Evolutionary conservation across 2,797 vertebrate species (phyloP), one percentile per base, ranked within the genome.

Genomic region (Sebastes oblongus): DNA sequence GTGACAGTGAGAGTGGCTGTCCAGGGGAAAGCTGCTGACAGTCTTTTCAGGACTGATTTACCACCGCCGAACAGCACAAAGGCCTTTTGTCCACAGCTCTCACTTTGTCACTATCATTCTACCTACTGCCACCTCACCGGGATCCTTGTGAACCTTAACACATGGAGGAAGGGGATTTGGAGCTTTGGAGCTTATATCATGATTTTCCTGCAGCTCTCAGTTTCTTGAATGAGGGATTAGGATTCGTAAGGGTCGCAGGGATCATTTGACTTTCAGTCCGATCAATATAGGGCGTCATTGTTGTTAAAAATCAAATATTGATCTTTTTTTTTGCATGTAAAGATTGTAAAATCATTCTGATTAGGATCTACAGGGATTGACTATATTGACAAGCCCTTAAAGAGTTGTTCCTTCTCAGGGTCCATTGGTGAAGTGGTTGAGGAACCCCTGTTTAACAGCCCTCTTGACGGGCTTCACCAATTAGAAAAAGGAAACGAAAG

Each of bases 21-120:
- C 77, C 86, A 82, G 78, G 72, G 66, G 66, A 62, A 86, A 71
- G 86, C 77, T 81, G 71, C 79, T 87, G 89, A 90, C 86, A 74
- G 78, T 79, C 85, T 76, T 89, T 83, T 84, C 83, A 85, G 76
- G 59, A 54, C 84, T 72, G 83, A 90, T 90, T 88, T 89, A 76
- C 82, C 79, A 2, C 76, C 29, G 83, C 84, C 73, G 70, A 84
- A 62, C 34, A 4, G 75, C 80, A 89, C 81, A 91, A 91, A 89
- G 65, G 78, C 68, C 86, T 81, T 86, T 93, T 90, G 83, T 92
- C 80, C 11, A 2, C 60, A 46, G 62, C 68, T 84, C 56, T 68
- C 73, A 69, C 75, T 83, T 77, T 87, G 84, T 85, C 83, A 71
- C 85, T 55, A 59, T 85, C 66, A 46, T 75, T 86, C 82, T 67